Percentiles rank a stretch among this genome's conserved stretches.
These are phyloP conservation scores for Stomorhina lunata DNA, from an alignment of 2,888 invertebrate genomes.

Conservation along the genomic window DNA sequence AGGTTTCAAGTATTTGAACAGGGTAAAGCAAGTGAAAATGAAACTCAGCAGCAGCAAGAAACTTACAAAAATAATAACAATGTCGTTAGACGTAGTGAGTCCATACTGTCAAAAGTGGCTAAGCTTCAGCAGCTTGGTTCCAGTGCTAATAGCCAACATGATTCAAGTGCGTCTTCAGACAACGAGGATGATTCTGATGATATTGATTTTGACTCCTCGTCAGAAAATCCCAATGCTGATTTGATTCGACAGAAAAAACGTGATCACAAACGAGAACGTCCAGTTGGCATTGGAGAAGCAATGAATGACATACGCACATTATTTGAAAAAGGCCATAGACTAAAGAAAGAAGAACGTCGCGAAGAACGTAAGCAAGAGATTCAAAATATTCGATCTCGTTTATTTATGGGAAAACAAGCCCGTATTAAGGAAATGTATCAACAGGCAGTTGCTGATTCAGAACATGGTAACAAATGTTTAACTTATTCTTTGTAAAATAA, in stretches of 20 bases:
- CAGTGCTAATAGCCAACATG: slow-evolving; percentile 13
- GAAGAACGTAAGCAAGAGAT: slow-evolving; percentile 94
- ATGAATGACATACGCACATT: slow-evolving; percentile 91
- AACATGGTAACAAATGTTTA: slow-evolving; percentile 82
- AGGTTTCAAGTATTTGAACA: slow-evolving; percentile 91
- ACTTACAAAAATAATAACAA: slow-evolving; percentile 69
- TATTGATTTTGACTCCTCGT: slow-evolving; percentile 70
- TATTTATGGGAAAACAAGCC: slow-evolving; percentile 94
- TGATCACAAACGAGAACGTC: slow-evolving; percentile 85
- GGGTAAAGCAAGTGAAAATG: slow-evolving; percentile 47
- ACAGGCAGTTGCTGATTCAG: slow-evolving; percentile 91
- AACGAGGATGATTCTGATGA: slow-evolving; percentile 73
- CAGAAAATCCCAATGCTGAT: slow-evolving; percentile 79
- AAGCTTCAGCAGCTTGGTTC: slow-evolving; percentile 87
- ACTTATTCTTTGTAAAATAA: not conserved
- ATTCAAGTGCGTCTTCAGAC: slow-evolving; percentile 79
- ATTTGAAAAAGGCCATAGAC: slow-evolving; percentile 86
- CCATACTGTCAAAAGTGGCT: slow-evolving; percentile 89
- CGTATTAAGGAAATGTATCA: slow-evolving; percentile 96
- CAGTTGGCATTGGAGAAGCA: slow-evolving; percentile 85
- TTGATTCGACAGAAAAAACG: slow-evolving; percentile 83
- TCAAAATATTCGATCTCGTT: slow-evolving; percentile 89
- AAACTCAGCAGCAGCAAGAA: slow-evolving; percentile 77
- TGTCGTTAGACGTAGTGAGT: slow-evolving; percentile 85
- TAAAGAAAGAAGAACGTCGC: slow-evolving; percentile 84